Conservation (phyloP, 2,113 vertebrate species). For the Cynocephalus volans region DNA sequence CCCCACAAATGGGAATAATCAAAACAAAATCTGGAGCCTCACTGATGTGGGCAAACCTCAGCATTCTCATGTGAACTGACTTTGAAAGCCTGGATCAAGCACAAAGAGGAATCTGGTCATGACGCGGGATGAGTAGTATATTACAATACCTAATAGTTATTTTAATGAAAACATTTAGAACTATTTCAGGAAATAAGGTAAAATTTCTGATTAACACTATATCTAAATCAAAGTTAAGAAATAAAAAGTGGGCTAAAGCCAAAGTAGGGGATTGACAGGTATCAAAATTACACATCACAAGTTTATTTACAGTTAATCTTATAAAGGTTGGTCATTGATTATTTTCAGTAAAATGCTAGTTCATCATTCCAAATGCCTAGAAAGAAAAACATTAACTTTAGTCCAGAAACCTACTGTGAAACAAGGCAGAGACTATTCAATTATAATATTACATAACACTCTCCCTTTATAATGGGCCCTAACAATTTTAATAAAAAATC, state of each 20-base stretch:
- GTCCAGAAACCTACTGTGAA: conserved; percentile 42
- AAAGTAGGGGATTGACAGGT: background rate
- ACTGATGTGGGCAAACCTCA: conserved; percentile 18
- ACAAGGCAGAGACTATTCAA: conserved; percentile 24
- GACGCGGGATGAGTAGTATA: background rate
- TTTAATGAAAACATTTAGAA: conserved; percentile 46
- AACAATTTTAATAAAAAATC: conserved; percentile 63
- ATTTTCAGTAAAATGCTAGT: conserved; percentile 58
- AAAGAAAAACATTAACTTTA: conserved; percentile 65
- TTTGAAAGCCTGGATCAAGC: conserved; percentile 55
- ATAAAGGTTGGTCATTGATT: conserved; percentile 40
- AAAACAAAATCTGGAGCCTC: conserved; percentile 36
- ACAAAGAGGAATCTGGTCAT: background rate
- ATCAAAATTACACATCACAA: conserved; percentile 19
- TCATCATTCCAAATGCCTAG: conserved; percentile 29
- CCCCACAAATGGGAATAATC: conserved; percentile 67
- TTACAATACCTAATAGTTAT: background rate
- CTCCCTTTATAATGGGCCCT: conserved; percentile 6
- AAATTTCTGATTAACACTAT: background rate
- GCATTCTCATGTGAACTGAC: conserved; percentile 10
- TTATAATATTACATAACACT: conserved; percentile 42
- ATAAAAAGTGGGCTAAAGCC: background rate
- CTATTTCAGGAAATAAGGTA: background rate
- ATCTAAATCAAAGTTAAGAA: conserved; percentile 38
- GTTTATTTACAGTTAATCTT: conserved; percentile 28